Conservation (phyloP, 1,140 invertebrate genomes). For the Euglossa dilemma region DNA sequence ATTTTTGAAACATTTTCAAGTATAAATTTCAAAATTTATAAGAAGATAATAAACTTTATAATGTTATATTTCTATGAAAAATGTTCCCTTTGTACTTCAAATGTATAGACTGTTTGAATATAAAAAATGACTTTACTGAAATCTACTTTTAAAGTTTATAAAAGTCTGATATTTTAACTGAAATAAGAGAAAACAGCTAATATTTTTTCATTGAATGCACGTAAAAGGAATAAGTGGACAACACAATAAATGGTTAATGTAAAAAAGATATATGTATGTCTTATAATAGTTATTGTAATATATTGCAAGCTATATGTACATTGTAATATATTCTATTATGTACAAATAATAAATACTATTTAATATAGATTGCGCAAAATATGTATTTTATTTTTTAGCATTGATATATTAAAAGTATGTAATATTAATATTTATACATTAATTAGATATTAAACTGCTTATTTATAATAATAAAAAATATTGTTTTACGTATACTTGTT, state of each 20-base stretch:
- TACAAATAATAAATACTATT: conserved; percentile 61
- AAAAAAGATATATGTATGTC: conserved; percentile 42
- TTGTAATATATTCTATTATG: conserved; percentile 60
- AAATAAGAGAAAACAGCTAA: conserved; percentile 45
- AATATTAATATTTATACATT: conserved; percentile 1
- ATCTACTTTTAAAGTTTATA: conserved; percentile 52
- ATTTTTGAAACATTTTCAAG: background rate
- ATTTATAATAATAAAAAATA: conserved; percentile 4
- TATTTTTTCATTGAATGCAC: conserved; percentile 63
- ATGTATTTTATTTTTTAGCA: conserved; percentile 19
- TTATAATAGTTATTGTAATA: conserved; percentile 42
- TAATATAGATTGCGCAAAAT: conserved; percentile 47
- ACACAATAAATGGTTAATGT: conserved; percentile 23
- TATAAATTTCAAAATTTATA: conserved; percentile 22
- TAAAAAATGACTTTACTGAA: conserved; percentile 57
- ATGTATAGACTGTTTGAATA: conserved; percentile 38
- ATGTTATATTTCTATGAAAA: conserved; percentile 9
- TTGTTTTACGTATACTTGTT: background rate
- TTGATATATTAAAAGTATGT: conserved; percentile 30
- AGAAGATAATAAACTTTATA: conserved; percentile 33
- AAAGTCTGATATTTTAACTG: conserved; percentile 58
- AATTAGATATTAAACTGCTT: conserved; percentile 21
- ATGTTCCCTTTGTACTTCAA: conserved; percentile 50
- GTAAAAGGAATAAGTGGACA: conserved; percentile 14
- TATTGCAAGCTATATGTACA: conserved; percentile 46